phyloP scores from a whole-genome alignment of 2,888 invertebrate genomes.

The Phalera bucephala region DNA sequence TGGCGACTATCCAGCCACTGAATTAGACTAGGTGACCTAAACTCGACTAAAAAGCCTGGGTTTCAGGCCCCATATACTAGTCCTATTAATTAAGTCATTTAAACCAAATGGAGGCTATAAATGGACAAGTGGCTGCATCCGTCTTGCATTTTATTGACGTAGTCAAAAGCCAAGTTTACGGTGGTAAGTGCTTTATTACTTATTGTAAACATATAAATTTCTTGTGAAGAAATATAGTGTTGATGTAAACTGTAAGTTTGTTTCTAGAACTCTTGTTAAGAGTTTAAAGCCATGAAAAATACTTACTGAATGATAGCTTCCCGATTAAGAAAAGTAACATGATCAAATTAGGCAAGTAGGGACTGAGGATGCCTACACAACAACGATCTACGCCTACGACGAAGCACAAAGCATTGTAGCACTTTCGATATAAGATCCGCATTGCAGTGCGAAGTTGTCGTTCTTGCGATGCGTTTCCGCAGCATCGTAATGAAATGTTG shows the following conservation, averaged over 20 bases:
- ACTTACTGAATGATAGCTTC: too few relatives aligned
- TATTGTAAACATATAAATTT: background rate
- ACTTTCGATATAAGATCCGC: too few relatives aligned
- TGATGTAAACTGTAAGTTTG: background rate
- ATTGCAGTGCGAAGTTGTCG: too few relatives aligned
- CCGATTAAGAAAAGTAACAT: too few relatives aligned
- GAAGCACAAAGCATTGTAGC: too few relatives aligned
- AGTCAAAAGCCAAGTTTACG: slow-evolving; percentile 6
- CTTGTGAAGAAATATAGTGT: background rate
- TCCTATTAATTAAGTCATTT: slow-evolving; percentile 20
- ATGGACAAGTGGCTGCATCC: slow-evolving; percentile 12
- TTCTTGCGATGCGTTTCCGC: too few relatives aligned
- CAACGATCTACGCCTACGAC: too few relatives aligned
- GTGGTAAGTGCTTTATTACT: background rate
- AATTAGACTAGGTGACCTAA: slow-evolving; percentile 67
- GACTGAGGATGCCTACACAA: too few relatives aligned
- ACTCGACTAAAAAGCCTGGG: slow-evolving; percentile 37
- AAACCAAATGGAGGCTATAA: slow-evolving; percentile 6
- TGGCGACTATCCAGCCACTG: slow-evolving; percentile 73
- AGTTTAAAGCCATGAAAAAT: background rate
- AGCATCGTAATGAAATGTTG: too few relatives aligned
- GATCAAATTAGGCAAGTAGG: too few relatives aligned
- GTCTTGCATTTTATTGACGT: slow-evolving; percentile 19
- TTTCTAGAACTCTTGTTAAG: background rate
- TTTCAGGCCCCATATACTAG: slow-evolving; percentile 25